Percentiles rank a stretch among this genome's conserved stretches.
These are phyloP conservation scores for Lepidotrigona ventralis DNA, from an alignment of 1,140 invertebrate species.

Conservation along the genomic window DNA sequence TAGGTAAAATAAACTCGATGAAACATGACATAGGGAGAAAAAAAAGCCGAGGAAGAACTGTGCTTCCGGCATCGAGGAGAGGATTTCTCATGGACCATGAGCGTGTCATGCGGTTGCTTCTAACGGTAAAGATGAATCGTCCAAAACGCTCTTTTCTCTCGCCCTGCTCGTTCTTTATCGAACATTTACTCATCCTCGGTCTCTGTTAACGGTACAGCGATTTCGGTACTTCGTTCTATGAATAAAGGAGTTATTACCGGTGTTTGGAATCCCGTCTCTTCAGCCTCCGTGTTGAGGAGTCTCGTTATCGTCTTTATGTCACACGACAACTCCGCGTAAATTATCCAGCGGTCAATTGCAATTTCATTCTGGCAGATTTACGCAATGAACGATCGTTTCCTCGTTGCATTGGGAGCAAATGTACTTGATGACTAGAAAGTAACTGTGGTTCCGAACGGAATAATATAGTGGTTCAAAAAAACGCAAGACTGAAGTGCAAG, in stretches of 20 bases:
- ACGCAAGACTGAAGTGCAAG: background rate
- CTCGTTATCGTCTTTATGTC: background rate
- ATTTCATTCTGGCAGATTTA: background rate
- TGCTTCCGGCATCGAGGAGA: slow-evolving; percentile 4
- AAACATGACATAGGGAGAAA: background rate
- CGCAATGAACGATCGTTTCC: background rate
- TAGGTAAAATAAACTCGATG: background rate
- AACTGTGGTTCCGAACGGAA: background rate
- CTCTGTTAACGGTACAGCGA: slow-evolving; percentile 72
- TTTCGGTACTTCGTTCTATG: slow-evolving; percentile 72
- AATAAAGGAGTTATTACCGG: slow-evolving; percentile 63
- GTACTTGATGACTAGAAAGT: background rate
- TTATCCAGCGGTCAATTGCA: background rate
- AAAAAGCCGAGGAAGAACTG: background rate
- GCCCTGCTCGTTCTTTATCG: slow-evolving; percentile 44
- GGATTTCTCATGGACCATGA: slow-evolving; percentile 47
- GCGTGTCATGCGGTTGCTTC: slow-evolving; percentile 48
- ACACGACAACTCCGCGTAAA: background rate
- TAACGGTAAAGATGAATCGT: slow-evolving; percentile 70
- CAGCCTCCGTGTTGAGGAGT: too few relatives aligned
- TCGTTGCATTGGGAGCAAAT: background rate
- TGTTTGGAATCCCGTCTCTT: slow-evolving; percentile 20
- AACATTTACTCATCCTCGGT: slow-evolving; percentile 64
- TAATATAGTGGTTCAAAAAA: background rate
- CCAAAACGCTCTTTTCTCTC: slow-evolving; percentile 68